Evolutionary conservation across 2,888 invertebrate genomes (phyloP).

Genomic region (Linnaemya vulpina): DNA sequence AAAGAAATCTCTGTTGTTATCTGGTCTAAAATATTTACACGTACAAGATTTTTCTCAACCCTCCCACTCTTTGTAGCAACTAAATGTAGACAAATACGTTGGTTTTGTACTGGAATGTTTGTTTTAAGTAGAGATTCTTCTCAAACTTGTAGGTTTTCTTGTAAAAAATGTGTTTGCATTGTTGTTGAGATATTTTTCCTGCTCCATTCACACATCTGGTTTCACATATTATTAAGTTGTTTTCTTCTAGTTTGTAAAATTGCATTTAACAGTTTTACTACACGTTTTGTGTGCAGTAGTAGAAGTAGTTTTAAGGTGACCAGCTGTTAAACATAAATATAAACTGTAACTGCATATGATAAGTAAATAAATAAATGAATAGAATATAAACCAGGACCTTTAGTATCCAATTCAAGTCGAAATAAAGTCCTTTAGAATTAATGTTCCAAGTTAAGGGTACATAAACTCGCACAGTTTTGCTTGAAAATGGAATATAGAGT

Average conservation of each 20-base stretch:
- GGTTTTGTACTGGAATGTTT: neutral
- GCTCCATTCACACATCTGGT: constrained; percentile 38
- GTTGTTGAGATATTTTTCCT: constrained; percentile 22
- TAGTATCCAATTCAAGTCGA: too few relatives aligned
- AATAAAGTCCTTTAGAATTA: too few relatives aligned
- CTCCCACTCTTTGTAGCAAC: neutral
- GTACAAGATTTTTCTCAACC: neutral
- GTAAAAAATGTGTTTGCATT: constrained; percentile 46
- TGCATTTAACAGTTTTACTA: constrained; percentile 47
- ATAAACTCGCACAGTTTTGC: too few relatives aligned
- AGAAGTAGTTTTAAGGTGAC: constrained; percentile 20
- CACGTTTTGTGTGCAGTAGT: constrained; percentile 5
- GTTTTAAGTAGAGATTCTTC: constrained; percentile 16
- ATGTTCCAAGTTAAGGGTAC: too few relatives aligned
- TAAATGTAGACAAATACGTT: neutral
- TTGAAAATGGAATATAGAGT: too few relatives aligned
- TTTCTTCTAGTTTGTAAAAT: constrained; percentile 16
- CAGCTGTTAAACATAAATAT: neutral
- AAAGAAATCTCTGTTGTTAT: constrained; percentile 16
- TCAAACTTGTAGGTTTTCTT: constrained; percentile 59
- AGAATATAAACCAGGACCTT: too few relatives aligned
- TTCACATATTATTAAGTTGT: constrained; percentile 9
- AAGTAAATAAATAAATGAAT: too few relatives aligned
- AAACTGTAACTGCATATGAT: too few relatives aligned
- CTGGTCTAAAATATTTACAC: neutral